Base-by-base conservation (phyloP, 2,797 vertebrate genomes). In the Euphonia xanthogaster region DNA sequence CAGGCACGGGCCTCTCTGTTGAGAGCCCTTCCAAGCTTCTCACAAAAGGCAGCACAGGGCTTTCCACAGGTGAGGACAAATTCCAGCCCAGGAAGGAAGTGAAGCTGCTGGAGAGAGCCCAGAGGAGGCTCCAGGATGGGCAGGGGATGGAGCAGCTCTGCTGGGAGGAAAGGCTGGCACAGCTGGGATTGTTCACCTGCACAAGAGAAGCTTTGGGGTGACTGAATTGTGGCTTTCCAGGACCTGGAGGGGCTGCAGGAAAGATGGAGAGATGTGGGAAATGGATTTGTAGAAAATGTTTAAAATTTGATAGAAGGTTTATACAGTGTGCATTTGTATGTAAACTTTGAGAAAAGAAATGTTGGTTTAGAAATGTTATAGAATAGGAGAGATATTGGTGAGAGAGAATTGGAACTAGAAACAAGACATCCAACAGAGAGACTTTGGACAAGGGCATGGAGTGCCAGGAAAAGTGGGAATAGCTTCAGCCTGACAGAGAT, bases 61-160 rank as follows among this genome's bases (percentile, higher is more conserved):
- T 62, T 42, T 28, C 45, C 57, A 40, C 37, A 28, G 0, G 0
- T 27, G 45, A 33, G 7, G 45, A 28, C 12, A 28, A 76, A 76
- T 76, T 33, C 58, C 47, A 42, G 58, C 31, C 3, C 18, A 1
- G 44, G 44, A 1, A 17, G 45, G 17, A 60, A 0, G 3, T 74
- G 71, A 28, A 39, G 55, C 22, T 58, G 42, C 44, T 73, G 54
- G 1, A 31, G 42, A 35, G 20, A 47, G n/a, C 14, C 42, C 71
- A 73, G 42, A 35, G 42, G 54, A 58, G 70, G 54, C 71, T 4
- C 27, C 27, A 58, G 54, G 42, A 5, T 18, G 70, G 7, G 22
- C n/a, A 45, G 42, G 45, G n/a, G 70, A 30, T 72, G 70, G 40
- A 57, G 51, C 40, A 72, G 51, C 53, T 72, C 53, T 45, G 40